A percentile compares a stretch with the other conserved stretches of the same genome.
Conservation (phyloP, 2,888 invertebrate species). For the Papilio demoleus region DNA sequence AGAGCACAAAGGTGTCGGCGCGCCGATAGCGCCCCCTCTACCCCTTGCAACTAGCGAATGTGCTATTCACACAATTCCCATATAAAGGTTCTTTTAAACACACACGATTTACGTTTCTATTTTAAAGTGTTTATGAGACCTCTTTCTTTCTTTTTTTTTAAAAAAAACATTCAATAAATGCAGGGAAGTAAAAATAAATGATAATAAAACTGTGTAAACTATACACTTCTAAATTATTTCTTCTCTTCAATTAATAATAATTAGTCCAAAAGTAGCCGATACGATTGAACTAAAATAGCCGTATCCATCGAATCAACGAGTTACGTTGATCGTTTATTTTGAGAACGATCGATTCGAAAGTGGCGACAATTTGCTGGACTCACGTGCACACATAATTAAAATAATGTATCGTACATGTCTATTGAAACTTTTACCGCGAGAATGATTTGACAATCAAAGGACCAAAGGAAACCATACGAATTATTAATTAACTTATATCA, state of each 20-base stretch:
- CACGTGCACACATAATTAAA: neutral
- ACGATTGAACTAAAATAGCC: neutral
- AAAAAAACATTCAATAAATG: too few species aligned
- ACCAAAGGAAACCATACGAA: conserved; percentile 51
- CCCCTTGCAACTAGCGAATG: conserved; percentile 48
- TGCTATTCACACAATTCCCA: conserved; percentile 35
- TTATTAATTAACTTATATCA: conserved; percentile 60
- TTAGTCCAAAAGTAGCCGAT: too few species aligned
- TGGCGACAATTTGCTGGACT: neutral
- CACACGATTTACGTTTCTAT: conserved; percentile 8
- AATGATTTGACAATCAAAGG: conserved; percentile 19
- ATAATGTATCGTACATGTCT: conserved; percentile 18
- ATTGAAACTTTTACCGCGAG: conserved; percentile 3
- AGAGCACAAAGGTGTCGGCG: conserved; percentile 64
- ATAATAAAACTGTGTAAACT: too few species aligned
- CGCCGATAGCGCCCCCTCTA: conserved; percentile 46
- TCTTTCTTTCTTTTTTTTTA: neutral
- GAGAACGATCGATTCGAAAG: neutral
- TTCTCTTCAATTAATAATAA: too few species aligned
- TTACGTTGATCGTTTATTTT: neutral
- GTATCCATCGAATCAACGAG: neutral
- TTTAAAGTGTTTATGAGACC: conserved; percentile 1
- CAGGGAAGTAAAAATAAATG: too few species aligned
- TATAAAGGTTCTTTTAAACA: conserved; percentile 27
- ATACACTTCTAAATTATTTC: too few species aligned